Base-by-base conservation (phyloP, 2,888 invertebrate species). In the Drosophila kokeensis region DNA sequence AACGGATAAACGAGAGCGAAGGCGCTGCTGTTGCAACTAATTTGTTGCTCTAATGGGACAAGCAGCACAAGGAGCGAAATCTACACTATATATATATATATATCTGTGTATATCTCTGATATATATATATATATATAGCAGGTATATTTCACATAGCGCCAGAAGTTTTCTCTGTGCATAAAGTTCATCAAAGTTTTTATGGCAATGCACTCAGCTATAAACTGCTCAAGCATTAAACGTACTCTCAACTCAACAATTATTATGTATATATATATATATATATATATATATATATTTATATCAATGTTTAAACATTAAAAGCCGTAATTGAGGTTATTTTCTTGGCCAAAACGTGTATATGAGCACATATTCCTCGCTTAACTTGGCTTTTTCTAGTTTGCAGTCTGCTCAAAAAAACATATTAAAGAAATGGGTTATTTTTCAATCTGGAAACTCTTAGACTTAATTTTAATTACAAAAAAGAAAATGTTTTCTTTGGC, bases 31-130 rank as follows among this genome's bases (percentile, higher is more conserved):
- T 69, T 79, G 75, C 77, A 77, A 70, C 88, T 88, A 83, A 83
- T 83, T 83, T 82, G 83, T 83, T 80, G 88, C 86, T 69, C 88
- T 82, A 87, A 82, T 85, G 88, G 88, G 71, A 77, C 83, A 70
- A 70, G 69, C 71, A 65, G 45, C 68, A 61, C 66, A 67, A 65
- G 74, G 21, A 57, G 52, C 36, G 29, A 32, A 27, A 49, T 52
- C 49, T 45, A 59, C 45, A 24, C 15, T 24, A 45, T 15, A 24
- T 15, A 0, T 45, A 45, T 7, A 45, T 6, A 15, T 21, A 42
- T 45, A 45, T 45, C 30, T 32, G 30, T 32, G 10, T 32, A 32
- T 32, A 32, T 30, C 8, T 30, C 2, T 30, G 10, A 0, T 13
- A 13, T 42, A 13, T 7, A 13, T 21, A 45, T 15, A 8, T 45